Conservation (phyloP, 1,140 invertebrate genomes). For the Zeugodacus cucurbitae region DNA sequence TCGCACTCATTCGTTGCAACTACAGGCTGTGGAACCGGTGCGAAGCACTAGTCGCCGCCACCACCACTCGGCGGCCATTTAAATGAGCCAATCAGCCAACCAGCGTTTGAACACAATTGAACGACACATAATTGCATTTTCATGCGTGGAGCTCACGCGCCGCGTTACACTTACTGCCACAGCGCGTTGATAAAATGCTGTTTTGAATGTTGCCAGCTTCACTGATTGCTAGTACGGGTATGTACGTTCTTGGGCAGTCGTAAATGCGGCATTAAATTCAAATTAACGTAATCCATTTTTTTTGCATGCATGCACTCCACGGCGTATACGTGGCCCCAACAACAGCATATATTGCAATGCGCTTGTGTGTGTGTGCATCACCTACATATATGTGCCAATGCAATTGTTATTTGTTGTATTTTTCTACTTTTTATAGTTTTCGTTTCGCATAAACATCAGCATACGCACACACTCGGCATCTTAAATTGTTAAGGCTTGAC, state of each 20-base stretch:
- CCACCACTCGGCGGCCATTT: constrained; percentile 6
- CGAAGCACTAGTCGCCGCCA: background rate
- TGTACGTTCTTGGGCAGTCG: background rate
- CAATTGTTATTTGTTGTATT: background rate
- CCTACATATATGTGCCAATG: background rate
- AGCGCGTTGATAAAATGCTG: background rate
- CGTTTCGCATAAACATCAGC: background rate
- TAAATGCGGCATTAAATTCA: constrained; percentile 10
- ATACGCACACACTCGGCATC: background rate
- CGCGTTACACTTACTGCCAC: background rate
- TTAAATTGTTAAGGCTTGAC: background rate
- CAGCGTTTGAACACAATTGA: constrained; percentile 1
- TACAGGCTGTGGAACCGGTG: background rate
- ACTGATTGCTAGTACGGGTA: background rate
- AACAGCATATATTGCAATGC: background rate
- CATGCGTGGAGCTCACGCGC: constrained; percentile 15
- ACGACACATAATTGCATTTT: constrained; percentile 6
- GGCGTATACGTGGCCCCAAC: background rate
- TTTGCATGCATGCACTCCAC: background rate
- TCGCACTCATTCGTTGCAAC: constrained; percentile 15
- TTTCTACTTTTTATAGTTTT: background rate
- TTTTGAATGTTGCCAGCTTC: background rate
- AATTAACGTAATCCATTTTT: constrained; percentile 4
- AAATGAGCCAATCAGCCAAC: constrained; percentile 28
- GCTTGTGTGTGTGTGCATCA: background rate